Percentiles rank a stretch among this genome's conserved stretches.
Conservation (phyloP, 1,140 invertebrate species). For the Eueides isabella region DNA sequence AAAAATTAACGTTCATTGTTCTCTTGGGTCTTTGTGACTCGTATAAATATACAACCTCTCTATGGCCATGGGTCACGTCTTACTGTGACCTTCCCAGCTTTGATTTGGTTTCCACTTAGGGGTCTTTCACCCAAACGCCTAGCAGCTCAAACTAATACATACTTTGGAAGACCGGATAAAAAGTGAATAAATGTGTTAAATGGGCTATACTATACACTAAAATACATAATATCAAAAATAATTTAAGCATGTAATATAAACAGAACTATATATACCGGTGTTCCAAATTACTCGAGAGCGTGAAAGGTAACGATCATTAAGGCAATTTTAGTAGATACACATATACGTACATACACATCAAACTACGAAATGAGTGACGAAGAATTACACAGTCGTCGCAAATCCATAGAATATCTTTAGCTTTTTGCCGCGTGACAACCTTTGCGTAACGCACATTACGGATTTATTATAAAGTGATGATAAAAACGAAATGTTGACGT, state of each 20-base stretch:
- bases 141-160: slow-evolving; percentile 61
- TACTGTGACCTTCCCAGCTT: slow-evolving; percentile 85
- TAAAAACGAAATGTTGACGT: slow-evolving; percentile 38
- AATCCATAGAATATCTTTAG: slow-evolving; percentile 65
- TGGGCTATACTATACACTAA: slow-evolving; percentile 44
- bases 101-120: slow-evolving; percentile 89
- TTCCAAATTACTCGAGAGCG: slow-evolving; percentile 73
- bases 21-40: slow-evolving; percentile 56
- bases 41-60: slow-evolving; percentile 58
- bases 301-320: slow-evolving; percentile 67
- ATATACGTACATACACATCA: slow-evolving; percentile 79
- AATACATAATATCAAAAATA: slow-evolving; percentile 46
- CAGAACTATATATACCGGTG: slow-evolving; percentile 58
- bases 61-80: slow-evolving; percentile 84
- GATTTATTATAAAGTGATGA: slow-evolving; percentile 9
- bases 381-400: slow-evolving; percentile 78
- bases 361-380: slow-evolving; percentile 78
- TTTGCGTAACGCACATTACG: not conserved
- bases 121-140: slow-evolving; percentile 79
- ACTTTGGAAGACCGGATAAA: slow-evolving; percentile 66
- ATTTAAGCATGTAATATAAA: slow-evolving; percentile 48
- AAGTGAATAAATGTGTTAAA: slow-evolving; percentile 40
- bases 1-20: slow-evolving; percentile 60
- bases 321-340: slow-evolving; percentile 74
- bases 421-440: not conserved